Evolutionary conservation across 2,797 vertebrate genomes (phyloP).

Genomic region (Falco cherrug): DNA sequence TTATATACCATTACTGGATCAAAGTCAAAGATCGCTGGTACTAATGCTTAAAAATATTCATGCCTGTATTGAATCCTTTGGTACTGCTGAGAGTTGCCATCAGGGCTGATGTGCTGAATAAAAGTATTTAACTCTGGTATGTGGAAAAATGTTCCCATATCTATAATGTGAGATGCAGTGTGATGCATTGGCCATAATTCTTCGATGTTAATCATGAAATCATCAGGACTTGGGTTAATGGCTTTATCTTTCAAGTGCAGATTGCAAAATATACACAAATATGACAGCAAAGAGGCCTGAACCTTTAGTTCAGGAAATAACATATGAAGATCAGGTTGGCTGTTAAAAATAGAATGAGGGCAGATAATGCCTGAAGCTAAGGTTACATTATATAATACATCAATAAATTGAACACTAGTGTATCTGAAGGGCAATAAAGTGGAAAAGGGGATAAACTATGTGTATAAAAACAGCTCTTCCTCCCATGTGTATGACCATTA

Average conservation of each 20-base stretch:
- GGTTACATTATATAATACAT: constrained; percentile 11
- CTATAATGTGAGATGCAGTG: background rate
- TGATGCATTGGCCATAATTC: background rate
- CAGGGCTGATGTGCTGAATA: background rate
- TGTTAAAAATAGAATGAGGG: constrained; percentile 30
- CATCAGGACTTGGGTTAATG: background rate
- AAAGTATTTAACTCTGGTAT: background rate
- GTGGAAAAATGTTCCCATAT: background rate
- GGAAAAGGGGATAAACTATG: background rate
- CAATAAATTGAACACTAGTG: background rate
- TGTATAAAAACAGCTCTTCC: background rate
- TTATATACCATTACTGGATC: background rate
- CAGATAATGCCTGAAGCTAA: constrained; percentile 27
- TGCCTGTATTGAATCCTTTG: background rate
- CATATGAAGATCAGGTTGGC: background rate
- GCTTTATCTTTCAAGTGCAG: background rate
- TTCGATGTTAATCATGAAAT: background rate
- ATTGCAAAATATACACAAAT: background rate
- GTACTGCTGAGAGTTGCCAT: background rate
- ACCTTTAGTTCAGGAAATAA: background rate
- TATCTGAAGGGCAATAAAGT: background rate
- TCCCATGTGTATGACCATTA: background rate
- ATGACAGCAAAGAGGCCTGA: background rate
- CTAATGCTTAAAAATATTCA: background rate
- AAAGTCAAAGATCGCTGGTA: background rate